A percentile compares a stretch with the other conserved stretches of the same genome.
These are phyloP conservation scores for Mantis religiosa DNA, from an alignment of 2,888 invertebrate species.

Conservation along the genomic window DNA sequence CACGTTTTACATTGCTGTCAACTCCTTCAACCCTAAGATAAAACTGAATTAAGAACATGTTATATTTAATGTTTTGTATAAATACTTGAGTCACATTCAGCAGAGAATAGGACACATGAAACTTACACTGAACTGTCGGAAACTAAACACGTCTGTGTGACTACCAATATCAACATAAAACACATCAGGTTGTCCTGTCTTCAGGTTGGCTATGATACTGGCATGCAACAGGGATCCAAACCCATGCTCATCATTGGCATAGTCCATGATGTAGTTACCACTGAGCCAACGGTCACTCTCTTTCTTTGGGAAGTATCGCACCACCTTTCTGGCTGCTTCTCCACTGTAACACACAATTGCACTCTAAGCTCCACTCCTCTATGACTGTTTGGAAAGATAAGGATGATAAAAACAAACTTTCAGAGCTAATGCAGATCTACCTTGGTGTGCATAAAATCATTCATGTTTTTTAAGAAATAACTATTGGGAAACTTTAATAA, in stretches of 20 bases:
- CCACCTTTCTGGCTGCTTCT: background rate
- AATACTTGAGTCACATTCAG: too few relatives aligned
- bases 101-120: background rate
- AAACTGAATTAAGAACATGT: constrained; percentile 44
- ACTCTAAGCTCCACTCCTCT: too few relatives aligned
- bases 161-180: constrained; percentile 54
- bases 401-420: too few relatives aligned
- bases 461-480: too few relatives aligned
- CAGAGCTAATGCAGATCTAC: too few relatives aligned
- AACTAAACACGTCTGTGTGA: constrained; percentile 53
- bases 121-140: constrained; percentile 59
- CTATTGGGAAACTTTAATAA: too few relatives aligned
- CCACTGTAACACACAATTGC: background rate
- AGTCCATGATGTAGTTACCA: constrained; percentile 67
- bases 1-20: constrained; percentile 35
- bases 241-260: constrained; percentile 58
- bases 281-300: constrained; percentile 60
- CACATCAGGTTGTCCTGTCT: constrained; percentile 62
- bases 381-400: too few relatives aligned
- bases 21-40: constrained; percentile 57
- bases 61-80: too few relatives aligned
- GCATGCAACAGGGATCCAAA: constrained; percentile 58
- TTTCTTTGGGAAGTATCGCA: constrained; percentile 44
- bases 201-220: constrained; percentile 60
- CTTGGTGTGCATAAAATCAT: too few relatives aligned